phyloP scores from a whole-genome alignment of 2,797 vertebrate genomes.

The Botia almorhae region DNA sequence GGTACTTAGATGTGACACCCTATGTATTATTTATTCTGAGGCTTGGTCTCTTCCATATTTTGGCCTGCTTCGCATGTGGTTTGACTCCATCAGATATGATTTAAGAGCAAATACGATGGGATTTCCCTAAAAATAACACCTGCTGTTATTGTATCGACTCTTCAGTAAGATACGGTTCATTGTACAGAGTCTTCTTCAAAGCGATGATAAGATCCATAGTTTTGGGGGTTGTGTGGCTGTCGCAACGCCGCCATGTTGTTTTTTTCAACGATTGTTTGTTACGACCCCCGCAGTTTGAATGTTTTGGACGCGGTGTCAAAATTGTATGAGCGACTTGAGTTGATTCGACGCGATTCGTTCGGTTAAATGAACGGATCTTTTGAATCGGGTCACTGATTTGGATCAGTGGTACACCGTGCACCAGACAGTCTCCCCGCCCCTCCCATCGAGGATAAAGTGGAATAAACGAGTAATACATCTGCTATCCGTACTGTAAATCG shows the following conservation, averaged over 20 bases:
- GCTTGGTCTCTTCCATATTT: not conserved
- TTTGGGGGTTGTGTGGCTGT: slow-evolving; percentile 5
- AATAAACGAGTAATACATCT: not conserved
- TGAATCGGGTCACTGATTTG: slow-evolving; percentile 50
- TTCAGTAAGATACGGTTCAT: not conserved
- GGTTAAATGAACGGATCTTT: slow-evolving; percentile 44
- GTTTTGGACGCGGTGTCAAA: not conserved
- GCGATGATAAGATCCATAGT: not conserved
- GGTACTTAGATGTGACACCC: not conserved
- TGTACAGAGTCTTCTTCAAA: slow-evolving; percentile 11
- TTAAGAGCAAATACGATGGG: not conserved
- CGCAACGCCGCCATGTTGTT: slow-evolving; percentile 46
- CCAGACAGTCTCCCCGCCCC: not conserved
- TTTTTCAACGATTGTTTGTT: slow-evolving; percentile 17
- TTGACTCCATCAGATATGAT: not conserved
- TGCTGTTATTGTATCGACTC: slow-evolving; percentile 13
- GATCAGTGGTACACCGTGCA: slow-evolving; percentile 30
- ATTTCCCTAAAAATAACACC: not conserved
- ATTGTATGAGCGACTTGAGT: slow-evolving; percentile 7
- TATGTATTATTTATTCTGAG: not conserved
- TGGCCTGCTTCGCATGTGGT: slow-evolving; percentile 22
- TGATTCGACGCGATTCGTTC: slow-evolving; percentile 38
- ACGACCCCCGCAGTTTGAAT: not conserved
- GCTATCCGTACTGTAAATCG: not conserved
- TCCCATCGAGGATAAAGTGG: not conserved